A percentile compares a stretch with the other conserved stretches of the same genome.
These are phyloP conservation scores for Oeneis ivallda DNA, from an alignment of 2,888 invertebrate species.

Conservation along the genomic window DNA sequence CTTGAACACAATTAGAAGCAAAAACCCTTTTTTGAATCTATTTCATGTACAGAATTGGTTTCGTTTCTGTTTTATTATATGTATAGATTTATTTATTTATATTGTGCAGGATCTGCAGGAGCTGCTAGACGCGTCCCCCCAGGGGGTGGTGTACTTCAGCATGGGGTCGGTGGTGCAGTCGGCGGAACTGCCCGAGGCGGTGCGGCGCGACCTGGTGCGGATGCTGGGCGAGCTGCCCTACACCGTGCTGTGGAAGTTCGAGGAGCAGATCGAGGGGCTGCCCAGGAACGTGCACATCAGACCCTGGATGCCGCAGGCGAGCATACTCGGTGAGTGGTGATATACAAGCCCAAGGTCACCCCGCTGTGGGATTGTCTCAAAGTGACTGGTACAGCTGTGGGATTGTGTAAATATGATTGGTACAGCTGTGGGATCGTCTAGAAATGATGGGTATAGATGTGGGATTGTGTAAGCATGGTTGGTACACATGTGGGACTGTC, in stretches of 20 bases:
- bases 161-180: slow-evolving; percentile 62
- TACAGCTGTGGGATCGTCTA: no score
- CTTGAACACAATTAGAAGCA: no score
- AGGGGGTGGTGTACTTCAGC: slow-evolving; percentile 67
- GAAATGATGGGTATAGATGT: no score
- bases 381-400: no score
- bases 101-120: slow-evolving; percentile 58
- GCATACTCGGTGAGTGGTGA: slow-evolving; percentile 65
- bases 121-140: slow-evolving; percentile 53
- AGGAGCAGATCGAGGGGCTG: slow-evolving; percentile 56
- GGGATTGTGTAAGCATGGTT: no score
- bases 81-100: no score
- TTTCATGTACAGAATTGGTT: no score
- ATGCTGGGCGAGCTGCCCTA: slow-evolving; percentile 53
- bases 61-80: no score
- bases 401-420: no score
- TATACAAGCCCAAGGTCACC: background rate
- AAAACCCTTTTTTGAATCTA: no score
- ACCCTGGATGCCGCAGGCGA: slow-evolving; percentile 78
- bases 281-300: slow-evolving; percentile 70
- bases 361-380: no score
- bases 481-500: no score
- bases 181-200: slow-evolving; percentile 43
- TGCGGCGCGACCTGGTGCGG: slow-evolving; percentile 47
- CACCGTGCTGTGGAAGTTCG: slow-evolving; percentile 79